Evolutionary conservation across 2,888 invertebrate genomes (phyloP).

Genomic region (Erannis defoliaria): DNA sequence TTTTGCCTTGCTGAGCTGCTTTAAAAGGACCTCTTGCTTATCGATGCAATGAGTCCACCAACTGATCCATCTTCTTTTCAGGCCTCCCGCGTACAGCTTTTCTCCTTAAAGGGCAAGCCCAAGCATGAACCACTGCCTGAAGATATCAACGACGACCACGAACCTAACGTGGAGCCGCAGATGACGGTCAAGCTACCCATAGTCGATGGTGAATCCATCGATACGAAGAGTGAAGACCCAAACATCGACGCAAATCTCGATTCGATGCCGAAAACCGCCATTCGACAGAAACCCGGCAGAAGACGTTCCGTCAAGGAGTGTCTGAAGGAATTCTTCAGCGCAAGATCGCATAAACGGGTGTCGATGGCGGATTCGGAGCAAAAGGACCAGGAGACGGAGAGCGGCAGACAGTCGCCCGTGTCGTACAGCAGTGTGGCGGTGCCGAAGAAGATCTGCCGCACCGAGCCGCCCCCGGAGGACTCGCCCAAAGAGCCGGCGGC

Average conservation of each 20-base stretch:
- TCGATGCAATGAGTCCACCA: background rate
- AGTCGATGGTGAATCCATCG: background rate
- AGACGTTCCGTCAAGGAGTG: conserved; percentile 4
- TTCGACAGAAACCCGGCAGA: background rate
- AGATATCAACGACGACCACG: background rate
- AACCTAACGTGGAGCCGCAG: conserved; percentile 3
- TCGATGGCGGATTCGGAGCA: background rate
- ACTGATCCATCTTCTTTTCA: background rate
- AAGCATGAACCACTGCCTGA: background rate
- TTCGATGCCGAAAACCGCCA: background rate
- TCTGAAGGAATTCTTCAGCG: background rate
- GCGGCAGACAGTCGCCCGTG: background rate
- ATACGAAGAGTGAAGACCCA: background rate
- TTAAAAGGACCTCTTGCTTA: too few species aligned
- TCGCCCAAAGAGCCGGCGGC: background rate
- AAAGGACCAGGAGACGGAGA: background rate
- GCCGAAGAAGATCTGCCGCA: background rate
- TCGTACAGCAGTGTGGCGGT: background rate
- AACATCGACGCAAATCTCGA: too few species aligned
- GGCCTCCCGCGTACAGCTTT: conserved; percentile 30
- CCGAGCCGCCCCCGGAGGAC: conserved; percentile 4
- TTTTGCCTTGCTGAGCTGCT: too few species aligned
- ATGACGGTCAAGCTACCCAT: background rate
- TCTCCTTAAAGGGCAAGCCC: conserved; percentile 14
- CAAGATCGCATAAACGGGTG: background rate